Base-by-base conservation (phyloP, 2,888 invertebrate genomes). In the Epistrophella euchroma region DNA sequence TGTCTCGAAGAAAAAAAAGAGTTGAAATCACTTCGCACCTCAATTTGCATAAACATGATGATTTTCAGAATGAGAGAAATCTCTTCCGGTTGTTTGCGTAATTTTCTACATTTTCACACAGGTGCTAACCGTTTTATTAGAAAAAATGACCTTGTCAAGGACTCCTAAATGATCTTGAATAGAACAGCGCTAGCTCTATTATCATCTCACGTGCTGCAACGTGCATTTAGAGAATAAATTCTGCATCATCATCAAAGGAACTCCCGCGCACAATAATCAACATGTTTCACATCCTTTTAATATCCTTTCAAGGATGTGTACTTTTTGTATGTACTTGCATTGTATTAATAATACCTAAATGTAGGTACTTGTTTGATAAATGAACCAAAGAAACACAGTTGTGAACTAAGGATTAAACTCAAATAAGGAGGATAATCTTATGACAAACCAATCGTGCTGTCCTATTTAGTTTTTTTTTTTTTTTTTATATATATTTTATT, bases 181-280 rank as follows among this genome's bases (percentile, higher is more conserved):
- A 45, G 28, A 28, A 32, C 28, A n/a, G n/a, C 17, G 5, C 22
- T 11, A 5, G 13, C 40, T 73, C 66, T 68, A 76, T 86, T 86
- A 77, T 86, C 17, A 47, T 82, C 73, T 86, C 85, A 86, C 85
- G 85, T 86, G 85, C 82, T 70, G 62, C 37, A 71, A 74, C 70
- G 83, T 74, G 62, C 64, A 74, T 56, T 22, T 28, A 25, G n/a
- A 11, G 40, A 62, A 77, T 45, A 52, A 56, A 64, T 22, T 19
- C 45, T 7, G 28, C 56, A 35, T 32, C 58, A 43, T 60, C 81
- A 50, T 66, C 81, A 82, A 82, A 82, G 66, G 35, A 11, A 64
- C 22, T 62, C 71, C 68, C 56, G 71, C 71, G 58, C 50, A 17
- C 64, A 43, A 7, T 56, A 62, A 68, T 52, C 37, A 68, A 50